Base-by-base conservation (phyloP, 2,888 invertebrate species). In the Drosophila paucipuncta region DNA sequence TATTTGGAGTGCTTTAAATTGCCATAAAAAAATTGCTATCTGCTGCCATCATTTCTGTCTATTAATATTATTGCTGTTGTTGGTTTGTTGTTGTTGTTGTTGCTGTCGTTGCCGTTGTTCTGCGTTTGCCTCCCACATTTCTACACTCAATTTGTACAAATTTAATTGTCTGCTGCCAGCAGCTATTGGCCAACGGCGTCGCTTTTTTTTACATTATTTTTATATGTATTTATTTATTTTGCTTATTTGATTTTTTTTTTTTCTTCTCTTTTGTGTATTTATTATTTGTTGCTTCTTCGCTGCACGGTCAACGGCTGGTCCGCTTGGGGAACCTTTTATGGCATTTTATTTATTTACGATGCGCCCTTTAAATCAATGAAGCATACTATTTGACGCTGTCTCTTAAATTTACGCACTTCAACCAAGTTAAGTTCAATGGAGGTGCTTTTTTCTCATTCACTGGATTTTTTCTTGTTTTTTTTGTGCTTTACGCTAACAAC, bases 81-180 rank as follows among this genome's bases (percentile, higher is more conserved):
- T 22, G 22, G 22, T 63, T 37, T 60, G 39, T 39, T 54, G 31
- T 3, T 39, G 28, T 6, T 60, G 22, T 31, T 67, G 57, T 43
- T 66, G 22, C 18, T 66, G 52, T 70, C 58, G 52, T 66, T 73
- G 66, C 22, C 13, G 22, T 43, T 57, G 58, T 62, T 82, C 73
- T 64, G 69, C 70, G 61, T 76, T 63, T 86, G 68, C 64, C 68
- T 74, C 79, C 85, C 82, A 78, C 85, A 86, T 86, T 86, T 86
- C 85, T 89, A 82, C 89, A 86, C 85, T 82, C 85, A 89, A 89
- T 88, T 88, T 89, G 85, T 87, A 89, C 87, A 86, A 89, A 87
- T 89, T 87, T 89, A 87, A 87, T 89, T 87, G 87, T 87, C 80
- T 85, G 74, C 73, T 64, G 82, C 84, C 80, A 61, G 71, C 55